Conservation (phyloP, 1,140 invertebrate genomes). For the Cyclina sinensis region DNA sequence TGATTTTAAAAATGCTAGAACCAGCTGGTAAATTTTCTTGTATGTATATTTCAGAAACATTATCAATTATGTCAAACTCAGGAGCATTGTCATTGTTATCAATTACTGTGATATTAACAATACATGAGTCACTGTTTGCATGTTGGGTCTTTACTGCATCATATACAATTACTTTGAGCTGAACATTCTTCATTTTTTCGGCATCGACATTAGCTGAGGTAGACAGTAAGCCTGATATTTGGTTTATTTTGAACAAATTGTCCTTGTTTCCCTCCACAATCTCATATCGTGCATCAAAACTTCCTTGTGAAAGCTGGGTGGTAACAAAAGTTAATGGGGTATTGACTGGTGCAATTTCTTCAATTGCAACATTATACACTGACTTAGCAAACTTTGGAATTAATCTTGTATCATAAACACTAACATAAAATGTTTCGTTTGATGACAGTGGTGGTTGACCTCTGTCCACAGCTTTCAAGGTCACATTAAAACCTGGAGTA, state of each 20-base stretch:
- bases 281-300: conserved; percentile 82
- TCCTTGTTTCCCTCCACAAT: conserved; percentile 88
- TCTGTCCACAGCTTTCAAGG: conserved; percentile 93
- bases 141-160: conserved; percentile 93
- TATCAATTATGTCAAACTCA: conserved; percentile 78
- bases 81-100: conserved; percentile 86
- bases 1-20: conserved; percentile 93
- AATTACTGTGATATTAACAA: conserved; percentile 82
- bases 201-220: conserved; percentile 88
- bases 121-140: conserved; percentile 90
- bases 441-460: conserved; percentile 91
- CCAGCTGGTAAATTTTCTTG: conserved; percentile 95
- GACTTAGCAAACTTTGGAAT: conserved; percentile 95
- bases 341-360: conserved; percentile 95
- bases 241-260: conserved; percentile 81
- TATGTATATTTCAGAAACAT: conserved; percentile 78
- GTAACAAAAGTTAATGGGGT: conserved; percentile 90
- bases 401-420: conserved; percentile 94
- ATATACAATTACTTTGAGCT: conserved; percentile 77
- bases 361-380: conserved; percentile 94
- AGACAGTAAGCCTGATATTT: conserved; percentile 95
- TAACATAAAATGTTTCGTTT: conserved; percentile 86
- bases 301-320: background rate
- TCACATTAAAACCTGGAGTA: conserved; percentile 90
- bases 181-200: conserved; percentile 72